Percentiles rank a stretch among this genome's conserved stretches.
phyloP scores from a whole-genome alignment of 2,113 vertebrate genomes.

The Opisthocomus hoazin region DNA sequence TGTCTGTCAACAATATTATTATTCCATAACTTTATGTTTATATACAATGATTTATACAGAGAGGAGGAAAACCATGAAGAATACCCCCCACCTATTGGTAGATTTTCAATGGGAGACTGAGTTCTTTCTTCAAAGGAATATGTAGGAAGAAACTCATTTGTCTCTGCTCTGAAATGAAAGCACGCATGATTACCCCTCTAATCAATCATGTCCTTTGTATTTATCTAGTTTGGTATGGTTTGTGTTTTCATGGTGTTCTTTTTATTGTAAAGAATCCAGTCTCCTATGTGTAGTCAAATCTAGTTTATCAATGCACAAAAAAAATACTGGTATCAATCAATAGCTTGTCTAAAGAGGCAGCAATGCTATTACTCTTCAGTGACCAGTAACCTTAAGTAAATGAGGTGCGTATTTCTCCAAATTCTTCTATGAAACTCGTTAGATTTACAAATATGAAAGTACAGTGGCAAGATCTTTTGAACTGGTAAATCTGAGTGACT shows the following conservation, averaged over 20 bases:
- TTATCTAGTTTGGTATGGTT: neutral
- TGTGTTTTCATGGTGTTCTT: neutral
- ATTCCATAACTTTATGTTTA: neutral
- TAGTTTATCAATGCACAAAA: neutral
- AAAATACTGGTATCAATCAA: neutral
- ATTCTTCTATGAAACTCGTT: neutral
- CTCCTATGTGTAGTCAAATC: neutral
- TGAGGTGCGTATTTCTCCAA: neutral
- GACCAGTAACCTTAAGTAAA: neutral
- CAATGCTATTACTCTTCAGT: neutral
- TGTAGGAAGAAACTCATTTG: conserved; percentile 35
- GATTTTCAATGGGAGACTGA: conserved; percentile 12
- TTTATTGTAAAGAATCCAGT: conserved; percentile 6
- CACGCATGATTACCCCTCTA: conserved; percentile 20
- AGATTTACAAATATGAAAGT: neutral
- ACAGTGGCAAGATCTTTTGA: neutral
- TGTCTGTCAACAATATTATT: neutral
- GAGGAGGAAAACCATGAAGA: neutral
- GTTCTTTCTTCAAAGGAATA: conserved; percentile 47
- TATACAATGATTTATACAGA: neutral
- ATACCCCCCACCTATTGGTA: neutral
- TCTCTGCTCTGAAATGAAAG: conserved; percentile 58
- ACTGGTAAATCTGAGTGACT: neutral
- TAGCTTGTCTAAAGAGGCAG: neutral
- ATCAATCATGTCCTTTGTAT: conserved; percentile 27